Conservation (phyloP, 2,797 vertebrate genomes). For the Aerospiza tachiro region DNA sequence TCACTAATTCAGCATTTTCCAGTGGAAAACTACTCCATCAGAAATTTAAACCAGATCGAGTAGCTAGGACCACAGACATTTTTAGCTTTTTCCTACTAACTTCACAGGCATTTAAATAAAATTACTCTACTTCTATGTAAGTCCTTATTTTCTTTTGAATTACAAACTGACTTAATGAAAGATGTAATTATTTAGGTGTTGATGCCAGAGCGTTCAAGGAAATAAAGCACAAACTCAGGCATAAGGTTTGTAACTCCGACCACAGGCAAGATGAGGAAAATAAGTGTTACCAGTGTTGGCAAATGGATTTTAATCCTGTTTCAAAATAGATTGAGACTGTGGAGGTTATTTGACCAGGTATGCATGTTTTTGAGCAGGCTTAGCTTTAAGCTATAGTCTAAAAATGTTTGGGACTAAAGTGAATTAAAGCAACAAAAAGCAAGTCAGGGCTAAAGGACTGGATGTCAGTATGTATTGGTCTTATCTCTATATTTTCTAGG, state of each 20-base stretch:
- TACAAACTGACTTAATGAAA: not conserved
- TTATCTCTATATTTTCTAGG: not conserved
- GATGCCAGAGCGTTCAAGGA: not conserved
- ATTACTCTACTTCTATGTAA: not conserved
- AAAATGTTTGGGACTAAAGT: not conserved
- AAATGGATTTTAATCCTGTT: not conserved
- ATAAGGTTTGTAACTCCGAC: not conserved
- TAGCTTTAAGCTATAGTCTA: not conserved
- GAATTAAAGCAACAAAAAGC: not conserved
- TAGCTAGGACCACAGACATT: not conserved
- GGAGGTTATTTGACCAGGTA: not conserved
- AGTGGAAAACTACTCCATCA: not conserved
- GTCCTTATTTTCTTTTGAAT: not conserved
- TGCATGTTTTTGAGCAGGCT: not conserved
- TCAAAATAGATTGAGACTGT: not conserved
- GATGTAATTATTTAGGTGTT: not conserved
- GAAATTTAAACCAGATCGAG: not conserved
- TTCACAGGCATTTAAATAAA: not conserved
- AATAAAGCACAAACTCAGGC: not conserved
- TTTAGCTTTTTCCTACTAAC: not conserved
- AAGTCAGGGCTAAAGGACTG: not conserved
- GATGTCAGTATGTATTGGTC: not conserved
- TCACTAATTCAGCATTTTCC: slow-evolving; percentile 15
- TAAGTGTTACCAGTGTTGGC: not conserved
- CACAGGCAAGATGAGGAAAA: not conserved